phyloP scores from a whole-genome alignment of 2,113 vertebrate genomes.

The Sterna hirundo region DNA sequence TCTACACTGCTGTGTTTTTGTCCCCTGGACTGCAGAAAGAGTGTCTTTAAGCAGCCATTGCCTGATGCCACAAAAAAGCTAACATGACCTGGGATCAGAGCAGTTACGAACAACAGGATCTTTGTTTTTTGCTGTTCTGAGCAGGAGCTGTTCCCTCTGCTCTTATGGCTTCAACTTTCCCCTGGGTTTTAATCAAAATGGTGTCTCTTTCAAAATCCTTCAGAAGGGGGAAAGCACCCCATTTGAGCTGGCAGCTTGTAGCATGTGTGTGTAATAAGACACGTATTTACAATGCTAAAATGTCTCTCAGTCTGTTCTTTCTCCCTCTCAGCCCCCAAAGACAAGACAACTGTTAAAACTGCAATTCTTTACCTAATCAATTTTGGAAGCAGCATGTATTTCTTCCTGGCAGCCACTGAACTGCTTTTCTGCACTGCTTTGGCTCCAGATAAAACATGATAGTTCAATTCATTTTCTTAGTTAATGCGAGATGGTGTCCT shows the following conservation, averaged over 20 bases:
- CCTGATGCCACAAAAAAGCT: slow-evolving; percentile 29
- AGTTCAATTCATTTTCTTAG: not conserved
- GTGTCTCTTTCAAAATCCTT: not conserved
- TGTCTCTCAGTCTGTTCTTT: not conserved
- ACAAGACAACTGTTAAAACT: not conserved
- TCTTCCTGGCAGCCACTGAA: not conserved
- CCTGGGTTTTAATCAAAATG: slow-evolving; percentile 17
- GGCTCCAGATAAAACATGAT: not conserved
- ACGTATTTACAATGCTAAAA: not conserved
- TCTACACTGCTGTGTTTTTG: slow-evolving; percentile 38
- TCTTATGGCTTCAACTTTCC: not conserved
- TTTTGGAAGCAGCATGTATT: not conserved
- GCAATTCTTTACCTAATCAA: not conserved
- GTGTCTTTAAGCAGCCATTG: slow-evolving; percentile 2
- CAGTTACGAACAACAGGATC: slow-evolving; percentile 9
- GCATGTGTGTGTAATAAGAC: not conserved
- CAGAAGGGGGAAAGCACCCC: not conserved
- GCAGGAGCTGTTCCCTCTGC: not conserved
- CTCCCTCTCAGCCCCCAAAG: not conserved
- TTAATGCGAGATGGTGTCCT: not conserved
- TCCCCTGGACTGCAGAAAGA: not conserved
- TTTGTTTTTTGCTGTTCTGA: slow-evolving; percentile 32
- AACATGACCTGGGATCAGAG: slow-evolving; percentile 28
- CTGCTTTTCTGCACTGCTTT: not conserved
- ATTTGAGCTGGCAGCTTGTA: not conserved